phyloP scores from a whole-genome alignment of 2,888 invertebrate species.

The Diloba caeruleocephala region DNA sequence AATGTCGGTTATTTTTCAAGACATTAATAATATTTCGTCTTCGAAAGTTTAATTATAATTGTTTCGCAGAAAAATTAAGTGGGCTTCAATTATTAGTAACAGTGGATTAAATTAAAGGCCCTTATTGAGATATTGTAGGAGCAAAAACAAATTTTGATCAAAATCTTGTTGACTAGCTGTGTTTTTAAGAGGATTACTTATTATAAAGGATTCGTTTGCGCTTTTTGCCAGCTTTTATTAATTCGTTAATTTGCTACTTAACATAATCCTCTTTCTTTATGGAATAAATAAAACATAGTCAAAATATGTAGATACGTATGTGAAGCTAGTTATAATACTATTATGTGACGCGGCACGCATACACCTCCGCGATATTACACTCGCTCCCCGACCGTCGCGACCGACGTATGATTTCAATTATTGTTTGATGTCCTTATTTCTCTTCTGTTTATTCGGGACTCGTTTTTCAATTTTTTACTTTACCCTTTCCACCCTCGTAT shows the following conservation, averaged over 20 bases:
- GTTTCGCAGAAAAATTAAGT: slow-evolving; percentile 1
- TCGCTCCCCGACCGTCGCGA: slow-evolving; percentile 54
- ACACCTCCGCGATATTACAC: slow-evolving; percentile 63
- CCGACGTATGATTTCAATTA: slow-evolving; percentile 86
- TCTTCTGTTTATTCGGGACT: slow-evolving; percentile 84
- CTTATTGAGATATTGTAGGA: slow-evolving; percentile 53
- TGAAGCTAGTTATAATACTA: slow-evolving; percentile 5
- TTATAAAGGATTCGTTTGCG: slow-evolving; percentile 39
- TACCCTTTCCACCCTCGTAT: slow-evolving; percentile 79
- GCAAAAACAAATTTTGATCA: slow-evolving; percentile 38
- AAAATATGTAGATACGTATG: slow-evolving; percentile 10
- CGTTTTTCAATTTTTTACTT: slow-evolving; percentile 82
- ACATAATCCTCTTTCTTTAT: too few species aligned
- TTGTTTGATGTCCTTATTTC: slow-evolving; percentile 87
- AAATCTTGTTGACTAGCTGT: slow-evolving; percentile 48
- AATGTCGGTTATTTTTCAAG: slow-evolving; percentile 54
- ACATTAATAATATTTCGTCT: slow-evolving; percentile 7
- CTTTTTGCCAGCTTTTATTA: background rate
- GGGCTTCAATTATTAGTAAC: slow-evolving; percentile 16
- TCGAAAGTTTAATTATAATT: slow-evolving; percentile 6
- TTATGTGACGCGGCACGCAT: slow-evolving; percentile 25
- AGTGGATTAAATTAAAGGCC: slow-evolving; percentile 38
- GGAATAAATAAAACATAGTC: too few species aligned
- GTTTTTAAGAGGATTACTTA: too few species aligned
- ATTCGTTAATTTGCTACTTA: too few species aligned